A percentile compares a stretch with the other conserved stretches of the same genome.
Conservation (phyloP, 2,113 vertebrate genomes). For the Myrmecobius fasciatus region DNA sequence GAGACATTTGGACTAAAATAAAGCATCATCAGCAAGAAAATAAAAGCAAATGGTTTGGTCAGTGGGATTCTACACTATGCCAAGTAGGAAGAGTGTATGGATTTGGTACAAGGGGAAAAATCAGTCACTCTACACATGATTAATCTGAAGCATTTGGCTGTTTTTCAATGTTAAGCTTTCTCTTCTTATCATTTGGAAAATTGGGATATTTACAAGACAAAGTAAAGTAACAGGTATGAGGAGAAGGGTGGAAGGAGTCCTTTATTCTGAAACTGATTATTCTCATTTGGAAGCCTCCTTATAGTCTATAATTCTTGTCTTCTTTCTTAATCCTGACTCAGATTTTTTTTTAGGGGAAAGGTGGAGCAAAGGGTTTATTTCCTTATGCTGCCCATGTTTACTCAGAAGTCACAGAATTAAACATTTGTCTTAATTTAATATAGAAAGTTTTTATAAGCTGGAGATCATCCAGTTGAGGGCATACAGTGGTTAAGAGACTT, state of each 20-base stretch:
- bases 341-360: neutral
- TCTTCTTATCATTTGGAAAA: conserved; percentile 18
- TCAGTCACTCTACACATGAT: conserved; percentile 38
- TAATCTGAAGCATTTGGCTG: conserved; percentile 42
- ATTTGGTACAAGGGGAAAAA: conserved; percentile 29
- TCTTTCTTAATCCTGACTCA: neutral
- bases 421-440: neutral
- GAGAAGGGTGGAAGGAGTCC: neutral
- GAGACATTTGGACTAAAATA: conserved; percentile 58
- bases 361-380: neutral
- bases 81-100: conserved; percentile 20
- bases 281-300: neutral
- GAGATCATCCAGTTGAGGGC: neutral
- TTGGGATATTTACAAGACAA: conserved; percentile 17
- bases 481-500: neutral
- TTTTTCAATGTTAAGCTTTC: conserved; percentile 34
- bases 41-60: conserved; percentile 4
- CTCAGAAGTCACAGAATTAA: neutral
- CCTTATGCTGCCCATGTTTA: neutral
- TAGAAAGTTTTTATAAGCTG: neutral
- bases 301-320: neutral
- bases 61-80: neutral
- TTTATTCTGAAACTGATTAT: neutral
- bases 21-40: conserved; percentile 13
- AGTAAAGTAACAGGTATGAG: neutral